These are phyloP conservation scores for Eledona agricola DNA, from an alignment of 2,888 invertebrate species.

Conservation along the genomic window DNA sequence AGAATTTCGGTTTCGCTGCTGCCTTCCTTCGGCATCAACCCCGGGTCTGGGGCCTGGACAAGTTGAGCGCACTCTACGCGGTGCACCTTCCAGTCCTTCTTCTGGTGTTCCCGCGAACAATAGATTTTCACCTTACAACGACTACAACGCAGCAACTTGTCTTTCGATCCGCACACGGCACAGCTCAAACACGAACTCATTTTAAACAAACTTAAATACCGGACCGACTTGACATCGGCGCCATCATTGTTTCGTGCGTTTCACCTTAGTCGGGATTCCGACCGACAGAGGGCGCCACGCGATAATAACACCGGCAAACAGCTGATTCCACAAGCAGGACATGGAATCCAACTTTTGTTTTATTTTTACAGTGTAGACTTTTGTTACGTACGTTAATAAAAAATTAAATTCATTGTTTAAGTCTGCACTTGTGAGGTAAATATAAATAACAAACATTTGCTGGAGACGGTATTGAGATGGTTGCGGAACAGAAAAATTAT, in stretches of 20 bases:
- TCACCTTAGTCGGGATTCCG: conserved; percentile 43
- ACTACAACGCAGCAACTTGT: conserved; percentile 78
- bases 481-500: too few relatives aligned
- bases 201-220: conserved; percentile 49
- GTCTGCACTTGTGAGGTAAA: too few relatives aligned
- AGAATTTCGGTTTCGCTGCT: conserved; percentile 76
- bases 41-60: conserved; percentile 22
- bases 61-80: conserved; percentile 67
- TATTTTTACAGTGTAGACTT: too few relatives aligned
- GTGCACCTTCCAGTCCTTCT: conserved; percentile 80
- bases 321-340: conserved; percentile 27
- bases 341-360: too few relatives aligned
- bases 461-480: too few relatives aligned
- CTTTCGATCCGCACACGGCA: conserved; percentile 69
- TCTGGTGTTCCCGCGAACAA: conserved; percentile 83
- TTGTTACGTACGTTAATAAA: too few relatives aligned
- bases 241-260: conserved; percentile 39
- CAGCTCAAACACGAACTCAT: conserved; percentile 60
- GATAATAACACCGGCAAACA: conserved; percentile 34
- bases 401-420: too few relatives aligned
- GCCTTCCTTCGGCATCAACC: conserved; percentile 62
- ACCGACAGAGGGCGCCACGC: conserved; percentile 40
- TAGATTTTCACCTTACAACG: conserved; percentile 79
- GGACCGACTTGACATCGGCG: conserved; percentile 44
- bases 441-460: too few relatives aligned